Evolutionary conservation across 2,797 vertebrate genomes (phyloP).

Genomic region (Pseudochromis fuscus): DNA sequence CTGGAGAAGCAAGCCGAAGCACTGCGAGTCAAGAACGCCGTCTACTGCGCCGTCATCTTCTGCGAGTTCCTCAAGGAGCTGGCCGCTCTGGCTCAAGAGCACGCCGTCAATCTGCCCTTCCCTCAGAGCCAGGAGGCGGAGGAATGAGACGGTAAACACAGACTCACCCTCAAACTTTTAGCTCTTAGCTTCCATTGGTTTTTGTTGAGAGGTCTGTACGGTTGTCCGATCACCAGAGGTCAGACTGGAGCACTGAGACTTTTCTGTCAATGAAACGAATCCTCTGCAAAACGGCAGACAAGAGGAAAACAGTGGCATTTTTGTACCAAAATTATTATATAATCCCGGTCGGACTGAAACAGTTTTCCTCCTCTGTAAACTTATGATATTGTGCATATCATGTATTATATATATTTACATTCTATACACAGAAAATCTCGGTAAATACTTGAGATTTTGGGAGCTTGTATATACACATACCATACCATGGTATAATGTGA

Average conservation of each 20-base stretch:
- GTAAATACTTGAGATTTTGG: conserved; percentile 60
- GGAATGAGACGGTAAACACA: conserved; percentile 75
- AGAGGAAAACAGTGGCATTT: conserved; percentile 38
- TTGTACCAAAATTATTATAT: conserved; percentile 66
- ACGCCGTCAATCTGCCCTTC: conserved; percentile 92
- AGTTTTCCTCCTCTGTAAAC: conserved; percentile 61
- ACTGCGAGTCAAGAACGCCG: conserved; percentile 93
- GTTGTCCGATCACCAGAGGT: conserved; percentile 34
- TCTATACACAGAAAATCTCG: conserved; percentile 72
- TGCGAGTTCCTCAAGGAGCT: conserved; percentile 97
- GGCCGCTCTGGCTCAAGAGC: conserved; percentile 94
- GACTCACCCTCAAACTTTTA: conserved; percentile 28
- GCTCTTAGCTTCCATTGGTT: conserved; percentile 10
- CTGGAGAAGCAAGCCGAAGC: conserved; percentile 92
- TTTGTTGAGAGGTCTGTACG: not conserved
- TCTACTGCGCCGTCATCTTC: conserved; percentile 96
- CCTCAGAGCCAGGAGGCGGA: conserved; percentile 85
- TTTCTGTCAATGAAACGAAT: conserved; percentile 24
- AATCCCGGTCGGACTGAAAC: conserved; percentile 56
- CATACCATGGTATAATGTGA: conserved; percentile 57
- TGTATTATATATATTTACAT: conserved; percentile 85
- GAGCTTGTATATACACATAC: conserved; percentile 76
- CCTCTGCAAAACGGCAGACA: conserved; percentile 14
- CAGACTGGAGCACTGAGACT: conserved; percentile 54
- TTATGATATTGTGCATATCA: conserved; percentile 80